Evolutionary conservation across 2,888 invertebrate species (phyloP), one percentile per base, ranked within the genome.

Genomic region (Athalia circularis): DNA sequence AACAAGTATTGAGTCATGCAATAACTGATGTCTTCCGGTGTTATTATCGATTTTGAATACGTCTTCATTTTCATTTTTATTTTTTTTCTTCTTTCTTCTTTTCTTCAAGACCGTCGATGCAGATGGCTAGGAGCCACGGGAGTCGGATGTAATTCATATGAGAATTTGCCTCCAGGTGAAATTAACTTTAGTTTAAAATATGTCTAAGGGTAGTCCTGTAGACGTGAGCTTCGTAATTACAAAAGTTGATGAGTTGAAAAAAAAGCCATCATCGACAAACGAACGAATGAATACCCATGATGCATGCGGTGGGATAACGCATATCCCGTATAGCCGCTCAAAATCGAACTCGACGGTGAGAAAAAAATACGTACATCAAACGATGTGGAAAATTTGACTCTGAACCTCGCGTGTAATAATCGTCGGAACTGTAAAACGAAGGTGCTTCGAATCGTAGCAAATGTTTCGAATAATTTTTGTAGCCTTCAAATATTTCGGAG

Each of bases 221-320:
- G 45, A 45, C 45, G 9, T 47, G 52, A 13, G 59, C 59, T 29
- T 29, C 29, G 72, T 72, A 72, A 72, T 72, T 72, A 72, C 72
- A 72, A 72, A 47, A 72, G 8, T 59, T 72, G 72, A 72, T 72
- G 72, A 72, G 72, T 11, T 70, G 29, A 52, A 15, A 48, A n/a
- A 54, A 4, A 13, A 72, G 72, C 57, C 57, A 57, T 45, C 47
- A 59, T 72, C 5, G 72, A 59, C 59, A 59, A 15, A 70, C 57
- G 70, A 29, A 29, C 29, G 29, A 29, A 29, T 29, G 29, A 29
- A 29, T 29, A 29, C 29, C 29, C 29, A 29, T 29, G 29, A n/a
- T 70, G 6, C 43, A 43, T 57, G 13, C 54, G 11, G 43, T 8
- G 13, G 13, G 13, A 54, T 54, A 54, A 5, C 54, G 29, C 29